Conservation (phyloP, 2,797 vertebrate species). For the Stomatorhinus walkeri region DNA sequence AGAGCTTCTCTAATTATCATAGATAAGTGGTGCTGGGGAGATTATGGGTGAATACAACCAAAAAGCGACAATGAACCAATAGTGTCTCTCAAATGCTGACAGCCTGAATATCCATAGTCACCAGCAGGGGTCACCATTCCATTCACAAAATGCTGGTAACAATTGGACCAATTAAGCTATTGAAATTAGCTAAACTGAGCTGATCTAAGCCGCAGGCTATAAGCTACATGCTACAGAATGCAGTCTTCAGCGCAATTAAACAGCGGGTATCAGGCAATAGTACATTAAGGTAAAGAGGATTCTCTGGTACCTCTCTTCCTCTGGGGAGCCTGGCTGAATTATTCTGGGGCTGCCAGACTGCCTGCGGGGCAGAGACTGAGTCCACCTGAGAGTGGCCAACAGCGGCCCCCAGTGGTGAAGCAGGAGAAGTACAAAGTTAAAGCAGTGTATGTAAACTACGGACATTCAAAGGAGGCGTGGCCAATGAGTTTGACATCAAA, state of each 20-base stretch:
- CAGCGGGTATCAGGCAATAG: constrained; percentile 32
- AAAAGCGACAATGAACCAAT: constrained; percentile 36
- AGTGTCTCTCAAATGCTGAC: constrained; percentile 36
- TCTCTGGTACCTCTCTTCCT: constrained; percentile 92
- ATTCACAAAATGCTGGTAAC: neutral
- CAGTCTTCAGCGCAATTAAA: constrained; percentile 43
- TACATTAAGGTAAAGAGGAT: constrained; percentile 29
- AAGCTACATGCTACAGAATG: neutral
- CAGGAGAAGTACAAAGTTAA: constrained; percentile 49
- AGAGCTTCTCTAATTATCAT: neutral
- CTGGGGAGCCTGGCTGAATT: constrained; percentile 94
- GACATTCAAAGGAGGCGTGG: neutral
- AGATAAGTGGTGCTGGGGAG: neutral
- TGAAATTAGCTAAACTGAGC: neutral
- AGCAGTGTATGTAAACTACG: neutral
- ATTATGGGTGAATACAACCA: neutral
- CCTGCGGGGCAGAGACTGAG: constrained; percentile 88
- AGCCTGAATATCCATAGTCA: constrained; percentile 18
- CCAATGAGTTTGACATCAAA: neutral
- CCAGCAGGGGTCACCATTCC: neutral
- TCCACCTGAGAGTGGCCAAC: constrained; percentile 63
- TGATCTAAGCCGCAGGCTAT: neutral
- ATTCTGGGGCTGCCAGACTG: constrained; percentile 94
- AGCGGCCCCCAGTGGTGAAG: constrained; percentile 66
- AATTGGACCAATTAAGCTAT: neutral